Base-by-base conservation (phyloP, 2,113 vertebrate species). In the Chaetura pelagica region DNA sequence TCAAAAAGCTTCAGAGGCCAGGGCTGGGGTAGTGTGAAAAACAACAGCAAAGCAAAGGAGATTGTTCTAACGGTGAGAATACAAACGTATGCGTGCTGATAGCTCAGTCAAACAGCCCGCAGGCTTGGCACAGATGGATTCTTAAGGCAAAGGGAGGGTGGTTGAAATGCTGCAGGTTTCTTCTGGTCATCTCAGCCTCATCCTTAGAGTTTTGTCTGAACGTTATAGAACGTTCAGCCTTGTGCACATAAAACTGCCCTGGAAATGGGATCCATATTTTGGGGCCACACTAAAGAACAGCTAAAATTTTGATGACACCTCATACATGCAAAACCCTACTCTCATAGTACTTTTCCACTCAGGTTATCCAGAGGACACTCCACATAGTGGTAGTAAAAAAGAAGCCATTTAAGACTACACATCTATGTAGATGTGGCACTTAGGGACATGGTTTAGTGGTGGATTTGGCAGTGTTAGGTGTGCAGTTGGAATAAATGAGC, bases 1-100 rank as follows among this genome's bases (percentile, higher is more conserved):
- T 94, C 78, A 89, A 78, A 95, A 92, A 88, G 84, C 81, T 93
- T 44, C 79, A 82, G 95, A 93, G 97, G 93, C 96, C 93, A 67
- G 86, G 4, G 15, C 49, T 79, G 73, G 94, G 91, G 92, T 68
- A 94, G 84, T 21, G 34, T 92, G 89, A 96, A 92, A 94, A 93
- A 91, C 81, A 95, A 86, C 74, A 93, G 90, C 86, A 89, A 81
- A 86, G 87, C 92, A 82, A 90, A 66, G 34, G 89, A 84, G 88
- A 84, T 74, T 82, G 86, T 81, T 92, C 66, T 54, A 96, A 90
- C 2, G 16, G 58, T 29, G 76, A 76, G 44, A 90, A 89, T 34
- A 85, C 23, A 64, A 87, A 48, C 0, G n/a, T 16, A 21, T 3
- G 63, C n/a, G 34, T 18, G 79, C 54, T 40, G 89, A 64, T 67